Evolutionary conservation across 37 sponge, comb jelly and placozoan species (phyloP), one percentile per base, ranked within the genome.

Genomic region (Tethya wilhelma): DNA sequence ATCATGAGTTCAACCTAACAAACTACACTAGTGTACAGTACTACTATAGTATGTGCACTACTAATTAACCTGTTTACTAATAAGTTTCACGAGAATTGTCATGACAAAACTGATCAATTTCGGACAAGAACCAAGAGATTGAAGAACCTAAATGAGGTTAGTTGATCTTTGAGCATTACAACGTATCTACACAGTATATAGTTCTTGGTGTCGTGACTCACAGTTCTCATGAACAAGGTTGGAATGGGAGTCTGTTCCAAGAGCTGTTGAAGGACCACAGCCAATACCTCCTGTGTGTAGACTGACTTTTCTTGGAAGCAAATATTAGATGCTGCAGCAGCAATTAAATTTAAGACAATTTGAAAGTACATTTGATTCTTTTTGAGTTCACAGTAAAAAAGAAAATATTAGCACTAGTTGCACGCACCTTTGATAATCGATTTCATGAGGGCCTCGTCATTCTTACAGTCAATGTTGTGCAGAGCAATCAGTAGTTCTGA

Each of bases 201-300:
- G 6, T 65, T 36, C 66, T 65, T 69, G n/a, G n/a, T n/a, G n/a
- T n/a, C 14, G 53, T 49, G 14, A 78, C 92, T 84, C 53, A 98
- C 99, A 36, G 99, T 97, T 76, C 97, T 89, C 99, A 99, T 99
- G 67, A 97, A 96, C 8, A 99, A 84, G 14, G 82, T 83, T 23
- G 99, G 99, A 32, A 96, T 81, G 22, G 99, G 95, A 14, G 93
- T 77, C 64, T 88, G 86, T 25, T 94, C 94, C 40, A 99, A 42
- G 37, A 99, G 80, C 80, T 99, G 95, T 44, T 96, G 95, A 12
- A 99, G 73, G 8, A 94, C 97, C 2, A 92, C 84, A 14, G 95
- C 92, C 29, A 99, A 68, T 45, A 96, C 99, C 67, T 96, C 97
- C 44, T 95, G 91, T 44, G 95, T 92, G 74, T 80, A 94, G 6